Percentiles rank a stretch among this genome's conserved stretches.
These are phyloP conservation scores for Sandelia bainsii DNA, from an alignment of 2,797 vertebrate genomes.

Conservation along the genomic window DNA sequence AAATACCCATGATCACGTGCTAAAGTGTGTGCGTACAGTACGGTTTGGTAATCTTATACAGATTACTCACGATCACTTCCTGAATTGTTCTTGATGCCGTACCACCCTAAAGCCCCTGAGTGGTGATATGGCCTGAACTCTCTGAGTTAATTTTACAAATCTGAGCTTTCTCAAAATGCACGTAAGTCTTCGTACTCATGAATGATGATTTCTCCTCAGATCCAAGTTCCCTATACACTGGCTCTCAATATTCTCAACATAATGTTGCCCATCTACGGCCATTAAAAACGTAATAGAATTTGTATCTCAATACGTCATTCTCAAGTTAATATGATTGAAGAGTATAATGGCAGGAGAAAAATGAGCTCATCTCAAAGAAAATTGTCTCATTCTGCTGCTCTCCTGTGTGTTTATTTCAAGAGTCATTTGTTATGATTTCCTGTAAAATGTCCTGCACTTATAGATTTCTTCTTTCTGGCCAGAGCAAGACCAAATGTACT, in stretches of 20 bases:
- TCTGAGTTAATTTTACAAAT: background rate
- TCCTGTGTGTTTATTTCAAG: slow-evolving; percentile 13
- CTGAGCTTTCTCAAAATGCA: slow-evolving; percentile 3
- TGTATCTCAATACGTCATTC: slow-evolving; percentile 24
- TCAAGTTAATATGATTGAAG: slow-evolving; percentile 33
- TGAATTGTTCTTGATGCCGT: background rate
- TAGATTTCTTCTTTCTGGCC: slow-evolving; percentile 12
- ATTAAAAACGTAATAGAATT: slow-evolving; percentile 14
- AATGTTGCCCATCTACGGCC: background rate
- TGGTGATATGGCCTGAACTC: background rate
- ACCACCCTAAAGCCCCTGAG: background rate
- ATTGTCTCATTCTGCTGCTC: slow-evolving; percentile 1
- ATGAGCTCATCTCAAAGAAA: slow-evolving; percentile 6
- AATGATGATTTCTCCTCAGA: slow-evolving; percentile 14
- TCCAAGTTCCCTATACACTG: background rate
- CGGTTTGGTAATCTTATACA: background rate
- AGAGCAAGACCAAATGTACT: slow-evolving; percentile 1
- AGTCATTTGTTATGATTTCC: slow-evolving; percentile 16
- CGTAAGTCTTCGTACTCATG: background rate
- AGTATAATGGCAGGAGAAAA: slow-evolving; percentile 18
- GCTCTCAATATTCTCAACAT: slow-evolving; percentile 1
- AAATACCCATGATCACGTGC: no score
- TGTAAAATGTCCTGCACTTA: slow-evolving; percentile 10
- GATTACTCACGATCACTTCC: background rate
- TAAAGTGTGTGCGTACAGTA: no score